Evolutionary conservation across 1,140 invertebrate species (phyloP).

Genomic region (Bombus superbus): DNA sequence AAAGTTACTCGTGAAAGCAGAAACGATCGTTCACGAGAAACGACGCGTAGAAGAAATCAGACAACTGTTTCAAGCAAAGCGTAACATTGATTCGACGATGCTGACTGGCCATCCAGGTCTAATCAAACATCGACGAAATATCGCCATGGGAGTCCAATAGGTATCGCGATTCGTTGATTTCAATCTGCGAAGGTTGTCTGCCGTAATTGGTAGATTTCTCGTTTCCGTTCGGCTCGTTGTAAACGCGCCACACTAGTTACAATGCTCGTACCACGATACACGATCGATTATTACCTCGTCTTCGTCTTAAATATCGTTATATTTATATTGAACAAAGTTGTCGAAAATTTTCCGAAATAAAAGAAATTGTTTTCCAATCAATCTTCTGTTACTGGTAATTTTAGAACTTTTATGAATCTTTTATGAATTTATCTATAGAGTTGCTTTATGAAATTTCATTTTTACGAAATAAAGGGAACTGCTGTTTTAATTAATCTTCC

Average conservation of each 20-base stretch:
- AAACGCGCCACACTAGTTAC: neutral
- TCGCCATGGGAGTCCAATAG: neutral
- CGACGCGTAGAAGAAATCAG: too few relatives aligned
- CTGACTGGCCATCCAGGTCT: neutral
- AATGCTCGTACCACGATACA: neutral
- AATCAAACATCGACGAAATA: slow-evolving; percentile 23
- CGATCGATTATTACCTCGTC: neutral
- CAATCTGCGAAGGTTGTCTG: slow-evolving; percentile 51
- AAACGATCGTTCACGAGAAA: too few relatives aligned
- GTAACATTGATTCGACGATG: neutral
- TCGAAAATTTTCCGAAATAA: neutral
- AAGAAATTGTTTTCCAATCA: neutral
- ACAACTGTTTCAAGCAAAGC: neutral
- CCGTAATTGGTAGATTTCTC: slow-evolving; percentile 56
- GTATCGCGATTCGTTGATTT: slow-evolving; percentile 45
- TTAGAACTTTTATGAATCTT: too few relatives aligned
- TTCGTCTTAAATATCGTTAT: neutral
- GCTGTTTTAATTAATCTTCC: too few relatives aligned
- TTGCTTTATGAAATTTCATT: too few relatives aligned
- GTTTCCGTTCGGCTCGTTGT: slow-evolving; percentile 42
- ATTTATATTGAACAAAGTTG: too few relatives aligned
- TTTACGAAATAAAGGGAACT: too few relatives aligned
- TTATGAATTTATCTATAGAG: too few relatives aligned
- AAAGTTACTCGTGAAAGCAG: too few relatives aligned
- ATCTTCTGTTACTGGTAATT: too few relatives aligned